These are phyloP conservation scores for Percopsis transmontana DNA, from an alignment of 2,113 vertebrate genomes.

Conservation along the genomic window DNA sequence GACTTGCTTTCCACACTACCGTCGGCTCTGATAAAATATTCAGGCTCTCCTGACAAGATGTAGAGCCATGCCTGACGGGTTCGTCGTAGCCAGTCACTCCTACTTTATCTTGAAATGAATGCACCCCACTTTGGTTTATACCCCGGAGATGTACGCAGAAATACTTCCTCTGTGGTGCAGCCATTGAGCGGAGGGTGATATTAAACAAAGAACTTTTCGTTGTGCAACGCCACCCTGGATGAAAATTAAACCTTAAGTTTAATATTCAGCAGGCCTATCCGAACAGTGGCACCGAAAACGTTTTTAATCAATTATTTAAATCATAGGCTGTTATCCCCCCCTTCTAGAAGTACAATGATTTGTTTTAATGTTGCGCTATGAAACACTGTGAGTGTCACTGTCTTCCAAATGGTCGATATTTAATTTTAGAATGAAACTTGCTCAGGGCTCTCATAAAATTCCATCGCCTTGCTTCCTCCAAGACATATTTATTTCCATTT, in stretches of 20 bases:
- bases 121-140: slow-evolving; percentile 4
- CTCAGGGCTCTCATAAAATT: neutral
- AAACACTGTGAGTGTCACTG: neutral
- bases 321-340: too few species aligned
- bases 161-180: slow-evolving; percentile 10
- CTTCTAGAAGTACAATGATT: neutral
- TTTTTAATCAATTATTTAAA: too few species aligned
- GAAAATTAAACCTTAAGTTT: too few species aligned
- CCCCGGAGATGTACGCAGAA: neutral
- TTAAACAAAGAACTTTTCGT: neutral
- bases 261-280: too few species aligned
- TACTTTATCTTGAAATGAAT: slow-evolving; percentile 1
- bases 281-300: too few species aligned
- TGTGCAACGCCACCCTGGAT: too few species aligned
- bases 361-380: neutral
- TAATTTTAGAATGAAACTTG: neutral
- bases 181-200: slow-evolving; percentile 6
- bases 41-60: slow-evolving; percentile 21
- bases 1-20: slow-evolving; percentile 8
- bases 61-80: slow-evolving; percentile 28
- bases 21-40: slow-evolving; percentile 16
- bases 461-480: neutral
- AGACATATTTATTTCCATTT: neutral
- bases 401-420: neutral
- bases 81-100: neutral